Conservation (phyloP, 1,140 invertebrate genomes). For the Leptinotarsa undecemlineata region DNA sequence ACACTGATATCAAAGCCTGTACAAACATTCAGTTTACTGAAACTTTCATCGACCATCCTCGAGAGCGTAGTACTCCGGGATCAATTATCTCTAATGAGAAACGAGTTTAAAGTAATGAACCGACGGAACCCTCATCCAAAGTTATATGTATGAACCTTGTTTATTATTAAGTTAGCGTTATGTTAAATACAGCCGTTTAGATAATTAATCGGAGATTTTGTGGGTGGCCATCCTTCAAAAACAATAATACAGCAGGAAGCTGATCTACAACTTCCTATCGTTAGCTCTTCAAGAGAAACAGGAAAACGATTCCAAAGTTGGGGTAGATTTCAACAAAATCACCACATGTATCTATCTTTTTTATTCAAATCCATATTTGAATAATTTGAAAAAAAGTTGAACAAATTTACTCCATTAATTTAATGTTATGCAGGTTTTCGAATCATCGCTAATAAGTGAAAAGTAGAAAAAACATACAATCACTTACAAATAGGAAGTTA, state of each 20-base stretch:
- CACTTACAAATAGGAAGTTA: no score
- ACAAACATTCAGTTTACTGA: background rate
- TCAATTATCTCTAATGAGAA: background rate
- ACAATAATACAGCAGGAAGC: background rate
- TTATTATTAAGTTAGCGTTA: background rate
- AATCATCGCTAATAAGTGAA: no score
- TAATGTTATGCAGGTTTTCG: no score
- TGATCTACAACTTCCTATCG: no score
- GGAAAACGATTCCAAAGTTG: no score
- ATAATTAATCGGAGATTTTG: background rate
- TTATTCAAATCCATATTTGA: no score
- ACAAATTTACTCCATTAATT: no score
- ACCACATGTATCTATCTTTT: no score
- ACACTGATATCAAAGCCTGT: background rate
- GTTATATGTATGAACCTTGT: background rate
- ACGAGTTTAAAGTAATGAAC: background rate
- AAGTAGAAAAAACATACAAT: no score
- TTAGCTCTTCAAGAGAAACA: no score
- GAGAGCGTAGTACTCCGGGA: background rate
- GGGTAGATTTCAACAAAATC: no score
- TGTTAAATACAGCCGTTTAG: background rate
- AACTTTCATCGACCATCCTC: background rate
- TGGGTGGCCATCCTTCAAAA: background rate
- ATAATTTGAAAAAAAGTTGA: no score
- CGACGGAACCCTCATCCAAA: background rate